These are phyloP conservation scores for Neocrepidodera transversa DNA, from an alignment of 2,888 invertebrate genomes.

Conservation along the genomic window DNA sequence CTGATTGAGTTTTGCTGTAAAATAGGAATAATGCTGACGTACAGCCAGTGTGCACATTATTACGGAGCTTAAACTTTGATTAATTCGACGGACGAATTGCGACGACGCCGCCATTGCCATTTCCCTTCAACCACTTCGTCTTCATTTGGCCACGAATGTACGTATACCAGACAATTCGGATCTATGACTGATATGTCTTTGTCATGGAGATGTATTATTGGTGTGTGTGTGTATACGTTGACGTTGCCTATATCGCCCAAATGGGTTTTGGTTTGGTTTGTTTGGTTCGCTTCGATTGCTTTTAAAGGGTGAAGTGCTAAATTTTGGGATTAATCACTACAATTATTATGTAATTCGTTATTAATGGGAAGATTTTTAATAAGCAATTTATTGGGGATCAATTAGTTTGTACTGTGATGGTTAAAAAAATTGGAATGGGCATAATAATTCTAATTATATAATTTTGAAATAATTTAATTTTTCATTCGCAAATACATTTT, in stretches of 20 bases:
- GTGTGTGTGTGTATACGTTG: neutral
- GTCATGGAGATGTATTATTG: conserved; percentile 28
- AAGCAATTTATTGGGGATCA: too few species aligned
- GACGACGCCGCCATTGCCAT: conserved; percentile 52
- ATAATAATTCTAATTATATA: too few species aligned
- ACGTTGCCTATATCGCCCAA: neutral
- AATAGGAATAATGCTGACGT: conserved; percentile 63
- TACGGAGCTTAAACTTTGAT: conserved; percentile 63
- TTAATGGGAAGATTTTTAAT: conserved; percentile 1
- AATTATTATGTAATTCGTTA: neutral
- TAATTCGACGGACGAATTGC: conserved; percentile 60
- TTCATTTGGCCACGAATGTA: conserved; percentile 43
- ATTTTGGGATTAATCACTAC: neutral
- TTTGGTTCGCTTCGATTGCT: neutral
- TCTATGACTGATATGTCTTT: conserved; percentile 31
- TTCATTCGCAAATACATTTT: too few species aligned
- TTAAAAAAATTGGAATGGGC: too few species aligned
- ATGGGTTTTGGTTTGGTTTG: neutral
- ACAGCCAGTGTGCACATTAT: conserved; percentile 60
- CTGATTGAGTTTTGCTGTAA: conserved; percentile 64
- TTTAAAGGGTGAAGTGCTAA: neutral
- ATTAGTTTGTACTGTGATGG: too few species aligned
- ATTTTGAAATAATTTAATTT: too few species aligned
- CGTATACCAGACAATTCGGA: conserved; percentile 24
- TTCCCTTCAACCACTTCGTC: conserved; percentile 45